Evolutionary conservation across 2,113 vertebrate species (phyloP), one percentile per base, ranked within the genome.

Genomic region (Cheirogaleus medius): DNA sequence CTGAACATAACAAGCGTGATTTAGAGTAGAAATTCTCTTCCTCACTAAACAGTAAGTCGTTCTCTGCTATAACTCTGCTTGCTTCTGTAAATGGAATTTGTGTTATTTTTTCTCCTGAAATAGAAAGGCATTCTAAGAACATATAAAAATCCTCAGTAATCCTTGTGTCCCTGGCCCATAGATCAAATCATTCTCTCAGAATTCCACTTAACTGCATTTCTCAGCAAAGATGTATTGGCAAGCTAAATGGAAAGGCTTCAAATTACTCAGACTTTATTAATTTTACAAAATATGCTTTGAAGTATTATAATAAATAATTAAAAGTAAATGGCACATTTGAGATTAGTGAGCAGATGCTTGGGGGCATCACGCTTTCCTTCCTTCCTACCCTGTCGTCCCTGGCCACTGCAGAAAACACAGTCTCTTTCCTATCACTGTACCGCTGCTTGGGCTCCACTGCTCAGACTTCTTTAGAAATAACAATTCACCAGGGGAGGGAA

Each of bases 221-320:
- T 96, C 93, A 93, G 82, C 49, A 73, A 87, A 97, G 84, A 94
- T 63, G 44, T 54, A 56, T 44, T 80, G 83, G 95, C 69, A 76
- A 66, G 29, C 58, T 66, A 78, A 81, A 85, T 86, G 34, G 89
- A 93, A 82, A 69, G 25, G 73, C 89, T 97, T 97, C 93, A 52
- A 69, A 74, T 95, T 83, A 74, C 93, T 95, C 91, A 89, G 91
- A 85, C 88, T 88, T 88, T 56, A 91, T 85, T 94, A 86, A 89
- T 95, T 94, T 97, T 85, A 93, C 34, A 95, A 94, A 97, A 82
- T 80, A 94, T 47, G 89, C 93, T 94, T 97, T 94, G 88, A 95
- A 86, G 86, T 66, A 42, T 78, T 85, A n/a, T 52, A 88, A 88
- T 91, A 92, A 74, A 95, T 87, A 87, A 83, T 88, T 88, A 44